These are phyloP conservation scores for Drosophila multiciliata DNA, from an alignment of 2,888 invertebrate species.

Conservation along the genomic window DNA sequence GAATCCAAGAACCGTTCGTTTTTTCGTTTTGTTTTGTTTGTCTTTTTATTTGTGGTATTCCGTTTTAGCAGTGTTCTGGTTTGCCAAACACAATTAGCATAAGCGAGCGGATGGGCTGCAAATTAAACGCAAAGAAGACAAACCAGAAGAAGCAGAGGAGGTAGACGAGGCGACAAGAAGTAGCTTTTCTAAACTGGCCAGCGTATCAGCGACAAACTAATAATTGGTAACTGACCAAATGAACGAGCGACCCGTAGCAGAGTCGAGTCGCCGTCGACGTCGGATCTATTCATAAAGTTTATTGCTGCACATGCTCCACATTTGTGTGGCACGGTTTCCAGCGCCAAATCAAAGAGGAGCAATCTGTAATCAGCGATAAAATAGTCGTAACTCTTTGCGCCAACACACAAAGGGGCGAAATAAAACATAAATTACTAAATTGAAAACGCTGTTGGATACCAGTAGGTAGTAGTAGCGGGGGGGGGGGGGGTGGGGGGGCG, in stretches of 20 bases:
- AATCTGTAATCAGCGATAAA: slow-evolving; percentile 56
- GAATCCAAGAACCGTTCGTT: slow-evolving; percentile 23
- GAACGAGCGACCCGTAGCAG: slow-evolving; percentile 28
- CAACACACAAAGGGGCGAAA: slow-evolving; percentile 5
- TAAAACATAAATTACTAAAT: slow-evolving; percentile 55
- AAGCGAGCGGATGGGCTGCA: slow-evolving; percentile 55
- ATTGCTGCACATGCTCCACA: slow-evolving; percentile 50
- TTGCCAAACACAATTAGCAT: slow-evolving; percentile 70
- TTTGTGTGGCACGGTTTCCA: slow-evolving; percentile 18
- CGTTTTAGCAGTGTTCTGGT: slow-evolving; percentile 41
- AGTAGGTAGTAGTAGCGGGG: background rate
- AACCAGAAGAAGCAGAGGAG: background rate
- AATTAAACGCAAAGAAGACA: slow-evolving; percentile 40
- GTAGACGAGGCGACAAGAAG: background rate
- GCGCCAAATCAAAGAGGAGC: slow-evolving; percentile 48
- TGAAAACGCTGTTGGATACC: slow-evolving; percentile 23
- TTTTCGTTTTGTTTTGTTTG: slow-evolving; percentile 13
- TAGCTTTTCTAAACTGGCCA: slow-evolving; percentile 30
- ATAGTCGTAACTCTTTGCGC: slow-evolving; percentile 28
- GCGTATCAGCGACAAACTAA: slow-evolving; percentile 6
- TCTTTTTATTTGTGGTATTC: slow-evolving; percentile 8
- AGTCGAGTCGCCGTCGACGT: background rate
- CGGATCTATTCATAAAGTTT: slow-evolving; percentile 53
- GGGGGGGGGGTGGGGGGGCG: background rate
- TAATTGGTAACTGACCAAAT: slow-evolving; percentile 5